These are phyloP conservation scores for Rhodophaea formosa DNA, from an alignment of 2,888 invertebrate genomes.

Conservation along the genomic window DNA sequence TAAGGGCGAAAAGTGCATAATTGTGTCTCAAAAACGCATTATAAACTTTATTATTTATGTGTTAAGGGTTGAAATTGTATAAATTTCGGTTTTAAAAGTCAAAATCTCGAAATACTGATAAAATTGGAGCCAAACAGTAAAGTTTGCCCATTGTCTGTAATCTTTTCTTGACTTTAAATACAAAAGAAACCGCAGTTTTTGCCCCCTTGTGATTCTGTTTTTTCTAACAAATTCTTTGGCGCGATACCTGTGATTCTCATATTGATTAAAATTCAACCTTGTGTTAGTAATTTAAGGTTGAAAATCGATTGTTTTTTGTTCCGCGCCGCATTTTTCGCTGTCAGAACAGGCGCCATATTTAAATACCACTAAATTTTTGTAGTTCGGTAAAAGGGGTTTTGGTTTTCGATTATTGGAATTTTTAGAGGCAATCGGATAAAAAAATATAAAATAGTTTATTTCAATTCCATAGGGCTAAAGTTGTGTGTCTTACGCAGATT, in stretches of 20 bases:
- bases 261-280: background rate
- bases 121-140: constrained; percentile 62
- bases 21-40: background rate
- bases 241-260: constrained; percentile 50
- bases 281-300: constrained; percentile 37
- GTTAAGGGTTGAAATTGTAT: constrained; percentile 30
- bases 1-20: background rate
- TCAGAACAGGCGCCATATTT: constrained; percentile 43
- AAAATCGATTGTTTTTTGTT: constrained; percentile 35
- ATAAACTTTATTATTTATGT: constrained; percentile 16
- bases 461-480: too few relatives aligned
- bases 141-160: constrained; percentile 66
- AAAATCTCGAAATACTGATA: constrained; percentile 56
- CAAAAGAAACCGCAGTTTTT: constrained; percentile 72
- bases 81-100: constrained; percentile 19
- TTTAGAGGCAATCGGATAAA: background rate
- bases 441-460: too few relatives aligned
- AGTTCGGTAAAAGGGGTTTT: constrained; percentile 36
- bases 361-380: constrained; percentile 29
- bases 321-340: constrained; percentile 33
- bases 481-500: too few relatives aligned
- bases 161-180: constrained; percentile 56
- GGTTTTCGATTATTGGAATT: constrained; percentile 1
- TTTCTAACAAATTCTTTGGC: constrained; percentile 54
- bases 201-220: constrained; percentile 47